Evolutionary conservation across 2,113 vertebrate genomes (phyloP).

Genomic region (Xenotilapia flavipinnis): DNA sequence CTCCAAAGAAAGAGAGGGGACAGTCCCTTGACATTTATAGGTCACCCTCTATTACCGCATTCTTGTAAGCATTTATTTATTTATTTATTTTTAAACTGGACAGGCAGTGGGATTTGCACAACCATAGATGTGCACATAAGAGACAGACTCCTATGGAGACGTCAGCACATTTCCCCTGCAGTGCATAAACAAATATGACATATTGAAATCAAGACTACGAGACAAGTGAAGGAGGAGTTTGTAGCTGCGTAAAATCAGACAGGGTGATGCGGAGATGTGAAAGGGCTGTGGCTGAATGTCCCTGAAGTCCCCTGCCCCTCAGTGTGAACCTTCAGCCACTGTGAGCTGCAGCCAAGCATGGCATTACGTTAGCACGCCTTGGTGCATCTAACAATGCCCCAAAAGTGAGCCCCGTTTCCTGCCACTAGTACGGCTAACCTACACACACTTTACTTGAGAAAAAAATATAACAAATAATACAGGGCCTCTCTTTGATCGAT

Average conservation of each 20-base stretch:
- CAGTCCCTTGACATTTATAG: constrained; percentile 49
- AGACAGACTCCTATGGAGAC: background rate
- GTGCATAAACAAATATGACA: background rate
- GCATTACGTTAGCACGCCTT: constrained; percentile 63
- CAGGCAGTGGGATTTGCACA: background rate
- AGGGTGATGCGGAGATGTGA: background rate
- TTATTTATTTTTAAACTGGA: background rate
- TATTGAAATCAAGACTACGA: constrained; percentile 9
- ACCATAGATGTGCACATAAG: background rate
- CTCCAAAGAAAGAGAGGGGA: constrained; percentile 5
- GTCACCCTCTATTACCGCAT: constrained; percentile 17
- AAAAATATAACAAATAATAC: background rate
- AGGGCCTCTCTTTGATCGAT: background rate
- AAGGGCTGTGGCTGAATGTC: constrained; percentile 31
- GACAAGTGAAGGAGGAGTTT: background rate
- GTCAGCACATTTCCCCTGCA: background rate
- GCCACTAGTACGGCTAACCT: background rate
- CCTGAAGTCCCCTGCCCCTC: constrained; percentile 43
- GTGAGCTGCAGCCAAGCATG: constrained; percentile 53
- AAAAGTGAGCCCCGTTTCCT: constrained; percentile 36
- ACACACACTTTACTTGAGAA: background rate
- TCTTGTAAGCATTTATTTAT: background rate
- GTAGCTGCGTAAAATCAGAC: constrained; percentile 8
- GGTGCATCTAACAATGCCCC: constrained; percentile 55
- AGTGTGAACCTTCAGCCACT: constrained; percentile 48